Percentiles rank a stretch among this genome's conserved stretches.
phyloP scores from a whole-genome alignment of 2,113 vertebrate genomes.

The Pygathrix nemaeus region DNA sequence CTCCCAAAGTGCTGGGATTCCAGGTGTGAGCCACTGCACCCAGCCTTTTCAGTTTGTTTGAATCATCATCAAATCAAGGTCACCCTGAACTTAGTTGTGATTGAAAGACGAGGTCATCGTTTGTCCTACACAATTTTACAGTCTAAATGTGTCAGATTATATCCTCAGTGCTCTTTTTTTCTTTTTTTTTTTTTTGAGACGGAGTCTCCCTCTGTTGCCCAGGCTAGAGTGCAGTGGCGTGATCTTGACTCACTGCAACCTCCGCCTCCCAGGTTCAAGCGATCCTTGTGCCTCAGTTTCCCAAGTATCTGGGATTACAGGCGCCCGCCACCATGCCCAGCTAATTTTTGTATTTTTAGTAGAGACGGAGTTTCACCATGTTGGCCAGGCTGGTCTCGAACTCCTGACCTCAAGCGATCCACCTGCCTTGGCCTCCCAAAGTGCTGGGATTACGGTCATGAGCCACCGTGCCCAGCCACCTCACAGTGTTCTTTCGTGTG shows the following conservation, averaged over 20 bases:
- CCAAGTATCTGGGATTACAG: neutral
- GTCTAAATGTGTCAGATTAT: neutral
- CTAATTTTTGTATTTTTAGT: neutral
- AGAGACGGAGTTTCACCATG: neutral
- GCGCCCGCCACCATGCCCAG: neutral
- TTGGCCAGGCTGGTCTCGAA: neutral
- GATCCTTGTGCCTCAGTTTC: neutral
- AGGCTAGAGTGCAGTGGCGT: neutral
- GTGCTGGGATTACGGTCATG: neutral
- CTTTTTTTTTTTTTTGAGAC: no score
- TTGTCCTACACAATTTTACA: neutral
- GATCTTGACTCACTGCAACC: neutral
- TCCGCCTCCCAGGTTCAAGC: neutral
- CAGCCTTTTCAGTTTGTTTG: neutral
- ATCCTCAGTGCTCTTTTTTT: no score
- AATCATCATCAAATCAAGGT: neutral
- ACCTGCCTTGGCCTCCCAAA: neutral
- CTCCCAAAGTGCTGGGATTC: no score
- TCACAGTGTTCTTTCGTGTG: neutral
- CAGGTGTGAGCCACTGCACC: no score
- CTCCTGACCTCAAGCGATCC: neutral
- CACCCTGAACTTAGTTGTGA: neutral
- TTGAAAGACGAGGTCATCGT: neutral
- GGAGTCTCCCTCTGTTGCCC: neutral
- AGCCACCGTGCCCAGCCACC: neutral